Evolutionary conservation across 2,888 invertebrate genomes (phyloP).

Genomic region (Teleogryllus oceanicus): DNA sequence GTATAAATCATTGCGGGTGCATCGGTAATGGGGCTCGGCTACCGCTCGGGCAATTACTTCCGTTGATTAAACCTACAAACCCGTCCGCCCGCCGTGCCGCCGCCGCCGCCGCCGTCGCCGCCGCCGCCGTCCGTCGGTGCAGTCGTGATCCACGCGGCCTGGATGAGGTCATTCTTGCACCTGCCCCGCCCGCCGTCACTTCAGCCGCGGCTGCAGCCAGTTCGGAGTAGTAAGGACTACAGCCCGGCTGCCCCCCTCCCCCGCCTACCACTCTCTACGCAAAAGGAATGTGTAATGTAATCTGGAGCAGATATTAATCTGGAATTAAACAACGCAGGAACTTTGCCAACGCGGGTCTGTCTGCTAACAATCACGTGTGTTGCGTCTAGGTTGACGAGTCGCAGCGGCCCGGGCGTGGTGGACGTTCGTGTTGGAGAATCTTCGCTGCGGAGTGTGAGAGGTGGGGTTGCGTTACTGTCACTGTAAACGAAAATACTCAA

Average conservation of each 20-base stretch:
- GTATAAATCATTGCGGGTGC: constrained; percentile 18
- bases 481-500: no score
- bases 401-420: no score
- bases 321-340: background rate
- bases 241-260: no score
- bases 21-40: background rate
- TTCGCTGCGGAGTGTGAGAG: no score
- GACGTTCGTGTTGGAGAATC: no score
- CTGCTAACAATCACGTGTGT: background rate
- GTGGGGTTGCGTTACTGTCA: no score
- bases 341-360: background rate
- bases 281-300: background rate
- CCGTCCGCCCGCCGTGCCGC: background rate
- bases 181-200: background rate
- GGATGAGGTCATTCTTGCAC: constrained; percentile 18
- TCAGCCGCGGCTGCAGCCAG: background rate
- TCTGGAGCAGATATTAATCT: constrained; percentile 7
- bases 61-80: constrained; percentile 9
- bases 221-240: no score
- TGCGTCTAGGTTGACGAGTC: background rate
- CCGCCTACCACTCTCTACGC: background rate
- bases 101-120: background rate
- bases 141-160: constrained; percentile 9
- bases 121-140: background rate
- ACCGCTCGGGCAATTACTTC: constrained; percentile 9